Conservation (phyloP, 1,140 invertebrate species). For the Hirudo medicinalis region DNA sequence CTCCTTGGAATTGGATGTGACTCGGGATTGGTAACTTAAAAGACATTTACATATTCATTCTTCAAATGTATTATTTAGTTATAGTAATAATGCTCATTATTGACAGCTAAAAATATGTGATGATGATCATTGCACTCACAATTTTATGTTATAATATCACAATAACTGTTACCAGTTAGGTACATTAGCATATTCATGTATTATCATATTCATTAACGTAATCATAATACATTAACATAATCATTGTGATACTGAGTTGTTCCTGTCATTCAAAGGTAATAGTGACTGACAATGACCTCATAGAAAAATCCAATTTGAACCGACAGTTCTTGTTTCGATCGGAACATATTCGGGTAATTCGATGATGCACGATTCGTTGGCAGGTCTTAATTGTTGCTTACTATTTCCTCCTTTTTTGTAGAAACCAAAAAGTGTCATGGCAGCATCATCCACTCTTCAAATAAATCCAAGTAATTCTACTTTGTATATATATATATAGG, state of each 20-base stretch:
- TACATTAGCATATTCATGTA: too few species aligned
- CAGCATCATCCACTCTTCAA: slow-evolving; percentile 33
- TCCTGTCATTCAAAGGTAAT: slow-evolving; percentile 35
- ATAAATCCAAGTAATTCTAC: slow-evolving; percentile 36
- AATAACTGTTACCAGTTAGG: too few species aligned
- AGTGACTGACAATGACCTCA: slow-evolving; percentile 97
- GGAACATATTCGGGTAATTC: slow-evolving; percentile 36
- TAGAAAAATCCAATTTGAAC: slow-evolving; percentile 97
- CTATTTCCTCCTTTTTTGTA: slow-evolving; percentile 25
- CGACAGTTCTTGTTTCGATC: slow-evolving; percentile 90
- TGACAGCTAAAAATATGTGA: too few species aligned
- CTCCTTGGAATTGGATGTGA: slow-evolving; percentile 83
- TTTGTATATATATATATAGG: too few species aligned
- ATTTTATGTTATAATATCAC: too few species aligned
- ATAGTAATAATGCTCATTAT: too few species aligned
- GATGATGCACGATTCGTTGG: neutral
- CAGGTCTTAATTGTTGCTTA: neutral
- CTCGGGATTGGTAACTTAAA: slow-evolving; percentile 44
- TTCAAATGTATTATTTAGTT: too few species aligned
- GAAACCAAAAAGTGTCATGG: slow-evolving; percentile 40
- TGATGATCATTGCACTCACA: too few species aligned
- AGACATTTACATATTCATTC: neutral
- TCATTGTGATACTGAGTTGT: neutral
- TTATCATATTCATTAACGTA: neutral
- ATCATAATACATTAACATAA: neutral